Conservation (phyloP, 2,888 invertebrate species). For the Euspilapteryx auroguttella region DNA sequence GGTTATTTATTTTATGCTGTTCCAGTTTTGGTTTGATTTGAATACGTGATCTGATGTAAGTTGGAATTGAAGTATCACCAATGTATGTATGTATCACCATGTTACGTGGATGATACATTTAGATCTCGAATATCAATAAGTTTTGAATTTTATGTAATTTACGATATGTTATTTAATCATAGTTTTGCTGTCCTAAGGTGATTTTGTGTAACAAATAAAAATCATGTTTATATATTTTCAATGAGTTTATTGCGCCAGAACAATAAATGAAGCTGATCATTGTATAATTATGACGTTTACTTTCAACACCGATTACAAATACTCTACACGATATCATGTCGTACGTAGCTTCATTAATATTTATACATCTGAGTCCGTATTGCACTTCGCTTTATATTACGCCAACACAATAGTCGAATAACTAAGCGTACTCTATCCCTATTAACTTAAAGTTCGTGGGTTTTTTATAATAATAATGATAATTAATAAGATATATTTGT, state of each 20-base stretch:
- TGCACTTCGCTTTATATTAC: constrained; percentile 47
- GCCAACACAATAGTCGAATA: constrained; percentile 22
- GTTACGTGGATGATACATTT: no score
- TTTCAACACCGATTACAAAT: constrained; percentile 61
- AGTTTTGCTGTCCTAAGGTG: no score
- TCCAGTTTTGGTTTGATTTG: no score
- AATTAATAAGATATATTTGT: constrained; percentile 53
- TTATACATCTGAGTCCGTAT: constrained; percentile 49
- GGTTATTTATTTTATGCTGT: no score
- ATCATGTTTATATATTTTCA: constrained; percentile 43
- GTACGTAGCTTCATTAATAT: constrained; percentile 40
- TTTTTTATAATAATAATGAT: constrained; percentile 11
- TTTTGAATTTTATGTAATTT: no score
- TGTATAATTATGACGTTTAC: constrained; percentile 58
- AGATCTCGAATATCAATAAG: no score
- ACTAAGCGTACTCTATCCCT: constrained; percentile 40
- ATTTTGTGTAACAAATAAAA: no score
- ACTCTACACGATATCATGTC: constrained; percentile 50
- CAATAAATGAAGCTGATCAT: constrained; percentile 61
- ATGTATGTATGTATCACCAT: no score
- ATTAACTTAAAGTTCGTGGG: constrained; percentile 57
- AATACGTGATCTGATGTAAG: no score
- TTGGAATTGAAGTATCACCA: no score
- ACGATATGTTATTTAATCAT: no score
- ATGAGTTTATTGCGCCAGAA: constrained; percentile 59